Evolutionary conservation across 2,113 vertebrate genomes (phyloP).

Genomic region (Clupea harengus): DNA sequence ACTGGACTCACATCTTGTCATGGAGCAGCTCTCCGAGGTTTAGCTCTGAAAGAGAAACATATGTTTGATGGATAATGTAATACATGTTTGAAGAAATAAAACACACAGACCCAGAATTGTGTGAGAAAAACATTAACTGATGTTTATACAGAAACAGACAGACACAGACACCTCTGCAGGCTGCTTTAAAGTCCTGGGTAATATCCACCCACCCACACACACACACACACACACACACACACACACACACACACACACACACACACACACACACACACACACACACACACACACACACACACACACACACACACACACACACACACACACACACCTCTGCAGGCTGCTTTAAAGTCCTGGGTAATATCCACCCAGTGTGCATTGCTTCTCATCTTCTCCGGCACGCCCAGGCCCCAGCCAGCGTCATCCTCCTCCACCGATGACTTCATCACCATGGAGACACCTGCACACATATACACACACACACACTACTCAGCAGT

Average conservation of each 20-base stretch:
- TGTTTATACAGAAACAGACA: neutral
- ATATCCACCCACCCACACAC: slow-evolving; percentile 87
- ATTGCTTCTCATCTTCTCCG: slow-evolving; percentile 91
- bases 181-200: slow-evolving; percentile 91
- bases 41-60: slow-evolving; percentile 77
- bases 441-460: slow-evolving; percentile 94
- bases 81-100: neutral
- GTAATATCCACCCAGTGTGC: slow-evolving; percentile 95
- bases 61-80: neutral
- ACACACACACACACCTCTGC: slow-evolving; percentile 78
- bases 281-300: slow-evolving; percentile 18
- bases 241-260: neutral
- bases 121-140: neutral
- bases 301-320: neutral
- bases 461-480: slow-evolving; percentile 46
- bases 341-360: slow-evolving; percentile 90
- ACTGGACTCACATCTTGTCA: slow-evolving; percentile 94
- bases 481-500: neutral
- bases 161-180: slow-evolving; percentile 83
- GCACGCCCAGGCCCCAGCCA: slow-evolving; percentile 89
- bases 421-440: slow-evolving; percentile 90
- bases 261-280: slow-evolving; percentile 39
- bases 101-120: neutral
- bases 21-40: slow-evolving; percentile 97
- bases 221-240: slow-evolving; percentile 18